These are phyloP conservation scores for Thecocarcelia acutangulata DNA, from an alignment of 2,888 invertebrate genomes.

Conservation along the genomic window DNA sequence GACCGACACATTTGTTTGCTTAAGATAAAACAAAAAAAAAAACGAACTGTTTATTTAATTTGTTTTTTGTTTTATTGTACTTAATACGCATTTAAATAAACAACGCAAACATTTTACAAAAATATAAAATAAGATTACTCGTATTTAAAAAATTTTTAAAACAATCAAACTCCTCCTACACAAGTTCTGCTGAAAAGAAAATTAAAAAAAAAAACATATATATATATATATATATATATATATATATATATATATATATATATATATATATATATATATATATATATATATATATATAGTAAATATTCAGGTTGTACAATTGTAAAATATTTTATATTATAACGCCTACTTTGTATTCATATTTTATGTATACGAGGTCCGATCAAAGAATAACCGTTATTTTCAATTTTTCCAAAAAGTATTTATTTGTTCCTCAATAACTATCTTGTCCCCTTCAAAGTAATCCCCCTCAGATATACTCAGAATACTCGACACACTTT, in stretches of 20 bases:
- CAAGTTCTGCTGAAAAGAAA: neutral
- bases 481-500: too few species aligned
- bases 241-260: too few species aligned
- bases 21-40: neutral
- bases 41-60: neutral
- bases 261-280: too few species aligned
- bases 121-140: neutral
- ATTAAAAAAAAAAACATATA: neutral
- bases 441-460: too few species aligned
- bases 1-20: conserved; percentile 1
- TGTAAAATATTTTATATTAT: conserved; percentile 6
- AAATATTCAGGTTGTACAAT: neutral
- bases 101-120: too few species aligned
- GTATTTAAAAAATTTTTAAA: conserved; percentile 28
- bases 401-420: too few species aligned
- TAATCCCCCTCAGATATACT: too few species aligned
- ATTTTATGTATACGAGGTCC: too few species aligned
- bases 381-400: too few species aligned
- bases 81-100: conserved; percentile 5
- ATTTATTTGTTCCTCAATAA: too few species aligned
- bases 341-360: conserved; percentile 31
- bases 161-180: conserved; percentile 23
- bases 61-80: conserved; percentile 1
- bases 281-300: neutral
- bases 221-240: too few species aligned